Evolutionary conservation across 1,140 invertebrate species (phyloP), one percentile per base, ranked within the genome.

Genomic region (Lineus longissimus): DNA sequence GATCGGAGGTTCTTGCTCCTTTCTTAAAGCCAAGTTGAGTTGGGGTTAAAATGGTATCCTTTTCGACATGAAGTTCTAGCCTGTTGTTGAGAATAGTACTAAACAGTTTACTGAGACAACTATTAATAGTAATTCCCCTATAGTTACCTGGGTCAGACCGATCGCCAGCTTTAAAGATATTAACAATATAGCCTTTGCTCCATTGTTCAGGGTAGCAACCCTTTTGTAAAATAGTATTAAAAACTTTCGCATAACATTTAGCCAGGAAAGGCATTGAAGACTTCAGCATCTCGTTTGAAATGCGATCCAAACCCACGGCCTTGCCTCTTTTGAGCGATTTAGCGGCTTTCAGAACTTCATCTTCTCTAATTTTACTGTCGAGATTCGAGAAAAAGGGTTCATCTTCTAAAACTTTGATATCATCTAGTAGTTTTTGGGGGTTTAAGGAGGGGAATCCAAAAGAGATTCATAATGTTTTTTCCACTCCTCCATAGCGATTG

Each of bases 141-240:
- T 63, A 63, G 40, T 30, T 29, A 29, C n/a, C 22, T 27, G 61
- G 30, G 6, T 58, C 41, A 47, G 25, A 27, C 9, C n/a, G 19
- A 58, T 11, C 19, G 1, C 61, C 61, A 15, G 55, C 43, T 15
- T 63, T 63, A 4, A 40, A 47, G 47, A 63, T 63, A 6, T 47
- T 47, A 27, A 57, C 22, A 45, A 63, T 63, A 43, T 55, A 41
- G 29, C 61, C 61, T 43, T 57, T 23, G 27, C 29, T 17, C 62
- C 62, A 64, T 29, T 19, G 2, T 17, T 59, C 25, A 7, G 62
- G 62, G 29, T 58, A 59, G 2, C 6, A 15, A 2, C 61, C 54
- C 15, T 19, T 57, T 25, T 56, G 15, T 6, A 57, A 43, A 29
- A 57, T 47, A 23, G 17, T 2, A 47, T 63, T 63, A 31, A 63